Evolutionary conservation across 2,888 invertebrate genomes (phyloP), one percentile per base, ranked within the genome.

Genomic region (Drosophila peninsularis): DNA sequence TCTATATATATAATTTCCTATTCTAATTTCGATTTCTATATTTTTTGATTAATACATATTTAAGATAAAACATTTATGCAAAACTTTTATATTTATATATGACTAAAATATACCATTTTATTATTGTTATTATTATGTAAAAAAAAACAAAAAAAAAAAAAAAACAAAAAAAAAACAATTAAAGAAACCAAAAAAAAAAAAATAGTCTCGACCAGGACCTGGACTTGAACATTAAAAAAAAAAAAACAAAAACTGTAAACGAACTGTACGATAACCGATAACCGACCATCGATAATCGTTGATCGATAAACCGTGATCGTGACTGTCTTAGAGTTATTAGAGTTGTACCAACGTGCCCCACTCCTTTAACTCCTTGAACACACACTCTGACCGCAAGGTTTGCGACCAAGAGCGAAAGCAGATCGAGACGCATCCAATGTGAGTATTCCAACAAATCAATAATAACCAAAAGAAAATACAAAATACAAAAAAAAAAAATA

Each of bases 31-130:
- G 63, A 21, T 36, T 47, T 54, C 42, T 71, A 63, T 67, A 30
- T 65, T 71, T 56, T 58, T 17, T 74, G n/a, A 64, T 67, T 56
- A 65, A 63, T 62, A 67, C 55, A 65, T 81, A 82, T 67, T 80
- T 81, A 81, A 75, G 71, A 67, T 71, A 71, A 60, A 52, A 57
- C 52, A 45, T 67, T 70, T 64, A 70, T 85, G 62, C 80, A 30
- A 71, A 50, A 75, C 50, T 65, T 68, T 73, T 74, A 82, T 87
- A 87, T 82, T 87, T 78, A 75, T 76, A 84, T 80, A 90, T 91
- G 86, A 90, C 91, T 91, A 88, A 91, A 90, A 88, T 90, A 90
- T 90, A 90, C 83, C 90, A 91, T 90, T 90, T 91, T 91, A 90
- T 91, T 89, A 86, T 90, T 91, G 78, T 89, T 91, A 80, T 90